These are phyloP conservation scores for Fukomys damarensis DNA, from an alignment of 2,113 vertebrate genomes.

Conservation along the genomic window DNA sequence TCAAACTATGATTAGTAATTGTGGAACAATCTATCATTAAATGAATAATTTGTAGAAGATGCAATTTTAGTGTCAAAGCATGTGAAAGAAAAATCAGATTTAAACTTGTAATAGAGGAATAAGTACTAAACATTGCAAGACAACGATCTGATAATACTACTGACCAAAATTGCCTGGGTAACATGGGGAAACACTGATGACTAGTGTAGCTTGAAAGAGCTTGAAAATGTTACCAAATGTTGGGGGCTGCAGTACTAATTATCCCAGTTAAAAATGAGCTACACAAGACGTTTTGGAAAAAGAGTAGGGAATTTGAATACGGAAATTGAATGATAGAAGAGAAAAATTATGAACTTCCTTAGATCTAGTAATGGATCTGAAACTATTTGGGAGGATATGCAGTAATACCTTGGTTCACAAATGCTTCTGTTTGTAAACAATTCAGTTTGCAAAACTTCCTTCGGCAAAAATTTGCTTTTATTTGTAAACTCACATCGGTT, in stretches of 20 bases:
- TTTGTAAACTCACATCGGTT: not conserved
- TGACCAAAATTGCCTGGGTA: not conserved
- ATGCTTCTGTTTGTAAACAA: not conserved
- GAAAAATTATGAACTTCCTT: not conserved
- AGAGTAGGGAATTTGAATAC: not conserved
- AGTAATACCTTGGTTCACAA: not conserved
- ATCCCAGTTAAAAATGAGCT: not conserved
- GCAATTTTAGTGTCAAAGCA: not conserved
- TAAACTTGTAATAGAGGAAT: not conserved
- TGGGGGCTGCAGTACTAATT: not conserved
- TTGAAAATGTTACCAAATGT: not conserved
- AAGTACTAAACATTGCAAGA: too few relatives aligned
- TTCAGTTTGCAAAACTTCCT: not conserved
- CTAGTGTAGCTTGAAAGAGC: not conserved
- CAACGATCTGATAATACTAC: not conserved
- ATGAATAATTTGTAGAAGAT: too few relatives aligned
- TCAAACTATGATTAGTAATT: not conserved
- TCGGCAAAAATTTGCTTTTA: not conserved
- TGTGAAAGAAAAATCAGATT: not conserved
- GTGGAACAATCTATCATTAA: not conserved
- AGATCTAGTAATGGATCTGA: not conserved
- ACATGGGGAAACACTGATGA: not conserved
- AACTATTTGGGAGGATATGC: not conserved
- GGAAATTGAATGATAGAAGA: not conserved
- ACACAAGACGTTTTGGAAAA: not conserved